Evolutionary conservation across 2,888 invertebrate genomes (phyloP).

Genomic region (Drosophila anomelani): DNA sequence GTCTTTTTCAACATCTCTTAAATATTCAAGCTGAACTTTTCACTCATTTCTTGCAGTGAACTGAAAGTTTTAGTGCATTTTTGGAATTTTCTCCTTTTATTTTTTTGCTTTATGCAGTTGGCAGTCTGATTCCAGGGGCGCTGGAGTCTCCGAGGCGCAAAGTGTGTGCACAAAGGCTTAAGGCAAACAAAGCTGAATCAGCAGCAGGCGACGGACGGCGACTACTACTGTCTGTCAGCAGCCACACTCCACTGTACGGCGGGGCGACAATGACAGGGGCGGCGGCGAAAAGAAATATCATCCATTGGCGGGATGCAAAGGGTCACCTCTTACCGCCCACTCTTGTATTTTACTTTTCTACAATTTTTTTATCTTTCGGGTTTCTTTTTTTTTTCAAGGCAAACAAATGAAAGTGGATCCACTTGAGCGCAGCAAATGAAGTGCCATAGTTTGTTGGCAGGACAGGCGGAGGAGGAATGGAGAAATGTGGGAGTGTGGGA

Average conservation of each 20-base stretch:
- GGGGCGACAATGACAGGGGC: conserved; percentile 29
- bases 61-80: conserved; percentile 61
- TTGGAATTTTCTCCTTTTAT: conserved; percentile 24
- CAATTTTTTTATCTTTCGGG: background rate
- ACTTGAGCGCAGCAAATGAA: conserved; percentile 82
- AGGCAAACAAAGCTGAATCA: conserved; percentile 82
- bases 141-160: conserved; percentile 64
- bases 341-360: conserved; percentile 19
- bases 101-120: conserved; percentile 62
- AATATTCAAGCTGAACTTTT: background rate
- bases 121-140: conserved; percentile 37
- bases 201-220: conserved; percentile 55
- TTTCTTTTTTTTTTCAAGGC: conserved; percentile 59
- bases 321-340: conserved; percentile 26
- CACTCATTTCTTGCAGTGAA: conserved; percentile 15
- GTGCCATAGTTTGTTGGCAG: conserved; percentile 64
- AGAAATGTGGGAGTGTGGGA: background rate
- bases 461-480: conserved; percentile 19
- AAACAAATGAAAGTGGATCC: conserved; percentile 83
- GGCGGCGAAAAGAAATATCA: conserved; percentile 46
- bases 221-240: conserved; percentile 61
- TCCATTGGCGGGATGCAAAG: conserved; percentile 59
- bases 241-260: conserved; percentile 65
- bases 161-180: conserved; percentile 82
- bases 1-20: background rate